Base-by-base conservation (phyloP, 1,140 invertebrate genomes). In the Oncopodura yosiiana region DNA sequence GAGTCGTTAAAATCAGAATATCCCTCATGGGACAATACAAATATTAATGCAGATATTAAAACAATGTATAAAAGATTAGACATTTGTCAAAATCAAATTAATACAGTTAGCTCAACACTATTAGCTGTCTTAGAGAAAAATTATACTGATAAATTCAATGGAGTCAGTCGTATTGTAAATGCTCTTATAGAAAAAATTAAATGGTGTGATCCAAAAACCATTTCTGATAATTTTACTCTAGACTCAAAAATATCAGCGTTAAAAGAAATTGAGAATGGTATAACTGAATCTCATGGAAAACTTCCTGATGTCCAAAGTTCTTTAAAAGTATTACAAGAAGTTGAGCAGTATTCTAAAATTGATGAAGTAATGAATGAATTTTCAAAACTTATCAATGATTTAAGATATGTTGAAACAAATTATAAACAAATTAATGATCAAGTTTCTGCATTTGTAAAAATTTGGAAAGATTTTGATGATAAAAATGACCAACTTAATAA, bases 121-220 rank as follows among this genome's bases (percentile, higher is more conserved):
- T 70, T 85, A 14, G 80, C 81, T 16, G 86, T 89, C 69, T 73
- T 95, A 27, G 86, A 89, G 63, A 94, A 94, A 70, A 79, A 87
- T 58, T 87, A 89, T 67, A 81, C 81, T 41, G 89, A 94, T 54
- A 90, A 90, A 65, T 80, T 88, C 41, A 77, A 78, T 41, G 82
- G 83, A 66, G 75, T 91, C 19, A 82, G 87, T 64, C 78, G 87
- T 60, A 81, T 85, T 68, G 76, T 94, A 3, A 74, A 76, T 38
- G 81, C 82, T 2, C 80, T 84, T 43, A 83, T 83, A 58, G 92
- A 95, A 66, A 95, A 95, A 70, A 79, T 92, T 0, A 74, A 78
- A n/a, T 95, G 91, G 89, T 94, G 90, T 70, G 78, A 83, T 58
- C 85, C 86, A 1, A 90, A 94, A 68, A 78, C 82, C 5, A 81